These are phyloP conservation scores for Automeris io DNA, from an alignment of 2,888 invertebrate species.

Conservation along the genomic window DNA sequence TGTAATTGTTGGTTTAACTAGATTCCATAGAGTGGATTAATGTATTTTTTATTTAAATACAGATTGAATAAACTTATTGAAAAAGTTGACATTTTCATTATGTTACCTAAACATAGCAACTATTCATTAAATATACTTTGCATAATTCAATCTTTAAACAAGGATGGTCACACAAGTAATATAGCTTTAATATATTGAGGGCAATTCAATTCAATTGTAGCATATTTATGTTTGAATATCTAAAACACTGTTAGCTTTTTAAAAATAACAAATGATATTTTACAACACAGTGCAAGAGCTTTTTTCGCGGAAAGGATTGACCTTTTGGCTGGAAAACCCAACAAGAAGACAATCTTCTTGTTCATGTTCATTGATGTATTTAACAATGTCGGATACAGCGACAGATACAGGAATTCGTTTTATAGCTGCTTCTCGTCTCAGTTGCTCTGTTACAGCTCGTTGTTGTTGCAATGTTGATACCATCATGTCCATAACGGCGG, in stretches of 20 bases:
- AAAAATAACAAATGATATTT: slow-evolving; percentile 27
- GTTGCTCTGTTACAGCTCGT: slow-evolving; percentile 93
- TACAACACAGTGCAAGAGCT: slow-evolving; percentile 91
- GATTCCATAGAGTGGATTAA: too few relatives aligned
- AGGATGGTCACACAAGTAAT: too few relatives aligned
- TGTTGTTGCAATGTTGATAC: slow-evolving; percentile 96
- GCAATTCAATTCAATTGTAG: too few relatives aligned
- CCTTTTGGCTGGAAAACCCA: slow-evolving; percentile 95
- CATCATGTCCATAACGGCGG: slow-evolving; percentile 94
- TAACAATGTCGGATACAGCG: slow-evolving; percentile 94
- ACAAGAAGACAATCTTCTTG: slow-evolving; percentile 95
- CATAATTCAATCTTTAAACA: too few relatives aligned
- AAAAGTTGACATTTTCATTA: too few relatives aligned
- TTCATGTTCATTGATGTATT: slow-evolving; percentile 92
- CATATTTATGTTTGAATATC: too few relatives aligned
- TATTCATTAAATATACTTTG: too few relatives aligned
- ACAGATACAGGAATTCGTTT: slow-evolving; percentile 91
- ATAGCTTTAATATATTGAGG: too few relatives aligned
- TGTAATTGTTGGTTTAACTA: slow-evolving; percentile 28
- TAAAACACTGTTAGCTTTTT: not conserved
- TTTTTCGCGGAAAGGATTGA: slow-evolving; percentile 97
- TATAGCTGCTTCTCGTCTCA: slow-evolving; percentile 92
- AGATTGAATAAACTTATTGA: too few relatives aligned
- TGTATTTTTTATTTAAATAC: too few relatives aligned
- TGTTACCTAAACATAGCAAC: too few relatives aligned